Evolutionary conservation across 2,113 vertebrate genomes (phyloP).

Genomic region (Corynorhinus townsendii): DNA sequence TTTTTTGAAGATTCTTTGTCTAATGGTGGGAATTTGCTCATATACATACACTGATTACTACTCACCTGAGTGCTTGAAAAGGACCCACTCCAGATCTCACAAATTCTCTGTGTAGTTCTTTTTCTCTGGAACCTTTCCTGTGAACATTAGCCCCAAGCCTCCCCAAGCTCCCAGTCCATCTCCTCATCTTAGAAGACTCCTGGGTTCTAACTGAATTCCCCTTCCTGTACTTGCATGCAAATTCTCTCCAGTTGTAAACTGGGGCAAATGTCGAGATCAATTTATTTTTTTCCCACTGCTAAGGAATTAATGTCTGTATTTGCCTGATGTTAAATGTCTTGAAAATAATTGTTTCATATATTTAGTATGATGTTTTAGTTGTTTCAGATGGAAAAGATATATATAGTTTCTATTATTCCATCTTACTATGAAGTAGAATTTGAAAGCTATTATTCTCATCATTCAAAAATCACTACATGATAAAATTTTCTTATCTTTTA

Average conservation of each 20-base stretch:
- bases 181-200: neutral
- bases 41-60: neutral
- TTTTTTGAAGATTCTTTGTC: neutral
- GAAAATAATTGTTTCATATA: neutral
- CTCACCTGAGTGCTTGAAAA: neutral
- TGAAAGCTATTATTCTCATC: neutral
- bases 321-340: neutral
- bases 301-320: neutral
- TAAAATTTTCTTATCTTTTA: neutral
- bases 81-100: neutral
- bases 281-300: neutral
- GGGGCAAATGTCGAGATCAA: neutral
- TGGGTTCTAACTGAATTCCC: neutral
- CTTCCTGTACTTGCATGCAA: neutral
- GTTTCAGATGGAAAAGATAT: neutral
- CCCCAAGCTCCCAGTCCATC: neutral
- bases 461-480: neutral
- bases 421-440: neutral
- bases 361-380: neutral
- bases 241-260: neutral
- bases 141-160: neutral
- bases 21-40: neutral
- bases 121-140: neutral
- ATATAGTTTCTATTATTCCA: neutral
- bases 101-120: neutral